Evolutionary conservation across 2,888 invertebrate species (phyloP), one percentile per base, ranked within the genome.

Genomic region (Cetonia aurata): DNA sequence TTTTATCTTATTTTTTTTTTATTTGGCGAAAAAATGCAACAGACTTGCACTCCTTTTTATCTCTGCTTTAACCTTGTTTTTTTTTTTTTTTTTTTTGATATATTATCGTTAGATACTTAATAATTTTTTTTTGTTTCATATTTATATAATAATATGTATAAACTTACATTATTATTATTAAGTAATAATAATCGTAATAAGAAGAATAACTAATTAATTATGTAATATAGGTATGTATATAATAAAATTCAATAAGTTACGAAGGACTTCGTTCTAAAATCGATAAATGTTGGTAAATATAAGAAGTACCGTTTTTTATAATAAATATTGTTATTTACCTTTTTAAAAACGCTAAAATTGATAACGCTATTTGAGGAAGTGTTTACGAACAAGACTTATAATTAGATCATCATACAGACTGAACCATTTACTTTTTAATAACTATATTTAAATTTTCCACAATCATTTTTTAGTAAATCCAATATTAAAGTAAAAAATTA

Each of bases 231-330:
- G 48, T 48, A 48, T 13, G 48, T 48, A 81, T 81, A 81, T 82
- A 82, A 84, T 84, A 83, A 83, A 83, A 83, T 83, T 83, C 81
- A 37, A 82, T 83, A 82, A 82, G 81, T 77, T 78, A 80, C 75
- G 81, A 82, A 83, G 81, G 80, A 78, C 80, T 82, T 44, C 80
- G 81, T 83, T 83, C 83, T 83, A 83, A 83, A 83, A 83, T 83
- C 83, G 83, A 81, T 83, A 82, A 82, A 73, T 72, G 70, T 72
- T n/a, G 46, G 25, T 31, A 25, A 25, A 4, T 25, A 62, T 19
- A 13, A 62, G 25, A 66, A 73, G 71, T 71, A 67, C 71, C 73
- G 46, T n/a, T 67, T 69, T 73, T 71, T 50, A 59, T 71, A 48
- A 17, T 15, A 48, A 44, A n/a, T 48, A 48, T 57, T 68, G 48